Percentiles rank a stretch among this genome's conserved stretches.
phyloP scores from a whole-genome alignment of 2,113 vertebrate species.

The Desmodus rotundus region DNA sequence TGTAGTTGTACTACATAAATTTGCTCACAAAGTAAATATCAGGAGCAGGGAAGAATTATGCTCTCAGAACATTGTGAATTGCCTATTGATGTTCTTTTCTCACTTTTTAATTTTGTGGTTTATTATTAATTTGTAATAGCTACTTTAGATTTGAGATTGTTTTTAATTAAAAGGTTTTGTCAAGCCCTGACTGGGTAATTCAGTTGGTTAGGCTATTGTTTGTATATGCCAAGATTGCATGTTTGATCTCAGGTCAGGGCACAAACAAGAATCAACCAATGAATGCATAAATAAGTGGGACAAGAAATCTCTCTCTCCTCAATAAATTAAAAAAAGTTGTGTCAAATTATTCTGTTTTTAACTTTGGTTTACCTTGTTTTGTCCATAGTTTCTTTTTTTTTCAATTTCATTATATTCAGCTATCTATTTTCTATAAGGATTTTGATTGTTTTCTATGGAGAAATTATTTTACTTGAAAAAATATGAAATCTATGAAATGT shows the following conservation, averaged over 20 bases:
- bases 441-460: slow-evolving; percentile 6
- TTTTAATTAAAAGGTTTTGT: slow-evolving; percentile 9
- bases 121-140: background rate
- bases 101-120: background rate
- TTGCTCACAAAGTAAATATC: slow-evolving; percentile 23
- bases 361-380: background rate
- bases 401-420: slow-evolving; percentile 1
- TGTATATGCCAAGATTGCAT: too few relatives aligned
- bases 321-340: background rate
- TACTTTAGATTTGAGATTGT: background rate
- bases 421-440: background rate
- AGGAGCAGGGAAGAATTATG: background rate
- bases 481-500: background rate
- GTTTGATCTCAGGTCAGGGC: too few relatives aligned
- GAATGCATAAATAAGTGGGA: too few relatives aligned
- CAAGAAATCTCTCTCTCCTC: too few relatives aligned
- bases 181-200: background rate
- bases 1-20: background rate
- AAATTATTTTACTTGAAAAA: slow-evolving; percentile 32
- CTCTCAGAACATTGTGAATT: background rate
- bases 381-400: background rate
- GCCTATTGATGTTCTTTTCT: background rate
- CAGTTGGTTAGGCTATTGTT: too few relatives aligned
- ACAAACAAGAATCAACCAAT: too few relatives aligned
- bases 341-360: background rate